Conservation (phyloP, 92 coral and sea anemone genomes). For the Desmophyllum pertusum region DNA sequence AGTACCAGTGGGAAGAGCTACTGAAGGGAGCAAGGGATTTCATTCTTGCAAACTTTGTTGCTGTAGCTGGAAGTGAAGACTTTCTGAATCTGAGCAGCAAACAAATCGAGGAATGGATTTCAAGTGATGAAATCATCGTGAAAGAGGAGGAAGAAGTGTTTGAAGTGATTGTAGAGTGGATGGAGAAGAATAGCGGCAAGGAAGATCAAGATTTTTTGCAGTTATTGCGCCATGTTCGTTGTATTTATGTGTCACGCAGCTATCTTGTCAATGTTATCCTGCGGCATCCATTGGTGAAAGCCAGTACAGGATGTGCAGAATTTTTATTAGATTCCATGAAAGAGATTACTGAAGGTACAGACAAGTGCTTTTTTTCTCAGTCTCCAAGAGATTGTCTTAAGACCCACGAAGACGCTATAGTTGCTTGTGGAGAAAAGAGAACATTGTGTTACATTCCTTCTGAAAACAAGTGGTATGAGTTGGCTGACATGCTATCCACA, state of each 20-base stretch:
- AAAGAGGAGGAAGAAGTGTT: conserved; percentile 11
- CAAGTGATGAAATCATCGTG: conserved; percentile 7
- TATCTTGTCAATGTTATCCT: not conserved
- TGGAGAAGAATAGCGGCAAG: not conserved
- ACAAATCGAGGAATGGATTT: conserved; percentile 29
- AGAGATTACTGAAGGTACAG: not conserved
- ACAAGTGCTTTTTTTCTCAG: conserved; percentile 6
- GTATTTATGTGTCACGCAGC: not conserved
- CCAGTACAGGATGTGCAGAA: not conserved
- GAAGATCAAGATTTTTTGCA: not conserved
- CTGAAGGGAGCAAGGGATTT: not conserved
- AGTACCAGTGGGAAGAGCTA: not conserved
- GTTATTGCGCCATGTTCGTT: not conserved
- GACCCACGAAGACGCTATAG: conserved; percentile 10
- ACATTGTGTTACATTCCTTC: conserved; percentile 20
- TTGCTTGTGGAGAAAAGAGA: not conserved
- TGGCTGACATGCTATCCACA: not conserved
- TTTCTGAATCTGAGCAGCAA: conserved; percentile 9
- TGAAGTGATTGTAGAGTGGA: conserved; percentile 14
- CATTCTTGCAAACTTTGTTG: not conserved
- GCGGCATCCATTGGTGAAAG: not conserved
- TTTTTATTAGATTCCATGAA: conserved; percentile 2
- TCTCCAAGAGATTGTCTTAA: conserved; percentile 21
- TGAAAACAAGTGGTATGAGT: conserved; percentile 3
- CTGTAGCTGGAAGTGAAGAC: conserved; percentile 18